phyloP scores from a whole-genome alignment of 2,797 vertebrate species.

The Gallinago solitaria region DNA sequence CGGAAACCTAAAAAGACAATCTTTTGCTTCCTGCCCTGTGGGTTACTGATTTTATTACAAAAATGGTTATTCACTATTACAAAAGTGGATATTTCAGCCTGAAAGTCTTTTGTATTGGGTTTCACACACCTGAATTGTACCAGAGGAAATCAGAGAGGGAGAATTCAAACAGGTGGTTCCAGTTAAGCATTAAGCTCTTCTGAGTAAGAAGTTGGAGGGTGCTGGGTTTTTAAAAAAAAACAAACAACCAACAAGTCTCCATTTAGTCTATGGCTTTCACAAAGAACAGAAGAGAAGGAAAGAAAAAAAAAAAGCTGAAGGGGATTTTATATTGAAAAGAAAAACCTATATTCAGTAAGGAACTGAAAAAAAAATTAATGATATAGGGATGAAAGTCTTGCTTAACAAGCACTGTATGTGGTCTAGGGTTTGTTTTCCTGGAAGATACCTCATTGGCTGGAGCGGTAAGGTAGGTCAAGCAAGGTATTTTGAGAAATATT shows the following conservation, averaged over 20 bases:
- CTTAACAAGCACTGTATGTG: accelerated
- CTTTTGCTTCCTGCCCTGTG: background rate
- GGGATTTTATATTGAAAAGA: background rate
- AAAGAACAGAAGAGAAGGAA: background rate
- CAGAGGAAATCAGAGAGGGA: background rate
- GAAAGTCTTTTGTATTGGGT: background rate
- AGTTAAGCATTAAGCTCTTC: background rate
- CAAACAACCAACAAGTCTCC: accelerated
- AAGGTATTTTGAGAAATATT: background rate
- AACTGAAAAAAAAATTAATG: background rate
- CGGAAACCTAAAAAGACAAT: background rate
- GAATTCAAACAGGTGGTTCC: background rate
- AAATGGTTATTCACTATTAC: background rate
- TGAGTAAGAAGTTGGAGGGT: background rate
- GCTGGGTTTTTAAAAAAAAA: background rate
- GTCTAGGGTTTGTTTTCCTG: background rate
- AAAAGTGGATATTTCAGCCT: background rate
- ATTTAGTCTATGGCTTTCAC: accelerated
- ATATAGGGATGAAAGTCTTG: background rate
- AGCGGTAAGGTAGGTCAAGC: background rate
- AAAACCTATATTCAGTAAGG: background rate
- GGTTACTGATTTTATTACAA: background rate
- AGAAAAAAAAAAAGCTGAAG: accelerated
- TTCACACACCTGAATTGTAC: background rate
- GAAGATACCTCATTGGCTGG: background rate